These are phyloP conservation scores for Scaptomyza tumidula DNA, from an alignment of 2,888 invertebrate genomes.

Conservation along the genomic window DNA sequence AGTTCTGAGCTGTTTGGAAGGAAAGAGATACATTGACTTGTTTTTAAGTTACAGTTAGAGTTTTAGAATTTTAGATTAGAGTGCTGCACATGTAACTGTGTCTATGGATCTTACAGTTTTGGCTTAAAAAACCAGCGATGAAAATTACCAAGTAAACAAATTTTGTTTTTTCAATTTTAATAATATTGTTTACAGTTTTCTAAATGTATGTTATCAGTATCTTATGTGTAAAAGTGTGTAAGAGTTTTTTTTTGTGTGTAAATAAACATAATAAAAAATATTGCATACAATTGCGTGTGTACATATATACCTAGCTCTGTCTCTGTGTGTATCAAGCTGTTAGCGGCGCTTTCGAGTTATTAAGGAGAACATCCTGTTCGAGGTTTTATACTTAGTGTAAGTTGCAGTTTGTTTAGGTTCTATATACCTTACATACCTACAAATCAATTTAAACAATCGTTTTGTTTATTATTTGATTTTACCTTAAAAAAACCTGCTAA, in stretches of 20 bases:
- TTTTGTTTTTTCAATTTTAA: slow-evolving; percentile 39
- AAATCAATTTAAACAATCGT: slow-evolving; percentile 44
- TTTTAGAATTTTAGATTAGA: slow-evolving; percentile 1
- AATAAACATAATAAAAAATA: slow-evolving; percentile 67
- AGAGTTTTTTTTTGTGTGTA: slow-evolving; percentile 31
- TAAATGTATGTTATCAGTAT: slow-evolving; percentile 39
- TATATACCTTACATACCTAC: slow-evolving; percentile 31
- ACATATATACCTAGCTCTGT: slow-evolving; percentile 6
- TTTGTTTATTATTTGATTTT: slow-evolving; percentile 19
- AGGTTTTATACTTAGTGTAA: slow-evolving; percentile 8
- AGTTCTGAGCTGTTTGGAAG: slow-evolving; percentile 2
- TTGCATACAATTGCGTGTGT: slow-evolving; percentile 51
- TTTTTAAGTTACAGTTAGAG: not conserved
- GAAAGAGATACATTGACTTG: not conserved
- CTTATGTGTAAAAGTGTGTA: slow-evolving; percentile 40
- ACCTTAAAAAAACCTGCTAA: slow-evolving; percentile 49
- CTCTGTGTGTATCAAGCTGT: slow-evolving; percentile 28
- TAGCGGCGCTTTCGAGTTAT: slow-evolving; percentile 21
- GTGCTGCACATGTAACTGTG: too few species aligned
- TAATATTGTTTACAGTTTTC: slow-evolving; percentile 61
- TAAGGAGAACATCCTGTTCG: slow-evolving; percentile 29
- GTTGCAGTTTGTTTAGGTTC: slow-evolving; percentile 17
- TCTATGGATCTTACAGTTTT: slow-evolving; percentile 1
- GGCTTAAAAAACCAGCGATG: not conserved
- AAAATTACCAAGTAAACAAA: slow-evolving; percentile 22